Conservation (phyloP, 2,113 vertebrate genomes). For the Alexandromys fortis region DNA sequence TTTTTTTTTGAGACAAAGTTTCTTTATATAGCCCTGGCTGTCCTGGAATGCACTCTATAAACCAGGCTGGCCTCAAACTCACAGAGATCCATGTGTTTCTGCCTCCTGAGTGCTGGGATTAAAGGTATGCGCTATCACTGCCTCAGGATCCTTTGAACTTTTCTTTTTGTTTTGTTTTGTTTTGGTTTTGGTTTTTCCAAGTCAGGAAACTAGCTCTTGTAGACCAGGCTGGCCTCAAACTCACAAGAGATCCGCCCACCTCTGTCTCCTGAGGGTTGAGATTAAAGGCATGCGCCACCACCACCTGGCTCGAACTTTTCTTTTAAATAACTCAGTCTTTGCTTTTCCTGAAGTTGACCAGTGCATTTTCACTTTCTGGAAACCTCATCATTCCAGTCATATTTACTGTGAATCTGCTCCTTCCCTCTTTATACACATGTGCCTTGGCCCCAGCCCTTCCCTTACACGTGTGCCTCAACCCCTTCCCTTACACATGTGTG, state of each 20-base stretch:
- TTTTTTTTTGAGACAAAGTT: neutral
- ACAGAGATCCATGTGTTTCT: neutral
- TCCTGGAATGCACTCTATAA: neutral
- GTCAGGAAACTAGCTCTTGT: neutral
- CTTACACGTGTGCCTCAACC: rapidly evolving
- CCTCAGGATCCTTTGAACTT: neutral
- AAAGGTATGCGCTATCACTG: no score
- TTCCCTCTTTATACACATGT: neutral
- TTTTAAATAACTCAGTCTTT: no score
- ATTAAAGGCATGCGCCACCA: no score
- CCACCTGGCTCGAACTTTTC: neutral
- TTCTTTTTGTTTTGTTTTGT: no score
- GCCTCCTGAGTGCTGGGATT: neutral
- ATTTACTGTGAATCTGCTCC: neutral
- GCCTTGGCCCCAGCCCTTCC: no score
- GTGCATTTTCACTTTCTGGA: neutral
- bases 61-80: neutral
- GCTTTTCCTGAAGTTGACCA: neutral
- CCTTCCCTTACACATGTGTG: rapidly evolving
- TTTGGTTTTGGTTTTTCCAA: no score
- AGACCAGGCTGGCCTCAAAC: neutral
- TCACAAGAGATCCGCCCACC: neutral
- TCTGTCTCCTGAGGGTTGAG: neutral
- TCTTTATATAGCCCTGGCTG: neutral
- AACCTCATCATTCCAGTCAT: neutral